Evolutionary conservation across 2,113 vertebrate genomes (phyloP), one percentile per base, ranked within the genome.

Genomic region (Cyanistes caeruleus): DNA sequence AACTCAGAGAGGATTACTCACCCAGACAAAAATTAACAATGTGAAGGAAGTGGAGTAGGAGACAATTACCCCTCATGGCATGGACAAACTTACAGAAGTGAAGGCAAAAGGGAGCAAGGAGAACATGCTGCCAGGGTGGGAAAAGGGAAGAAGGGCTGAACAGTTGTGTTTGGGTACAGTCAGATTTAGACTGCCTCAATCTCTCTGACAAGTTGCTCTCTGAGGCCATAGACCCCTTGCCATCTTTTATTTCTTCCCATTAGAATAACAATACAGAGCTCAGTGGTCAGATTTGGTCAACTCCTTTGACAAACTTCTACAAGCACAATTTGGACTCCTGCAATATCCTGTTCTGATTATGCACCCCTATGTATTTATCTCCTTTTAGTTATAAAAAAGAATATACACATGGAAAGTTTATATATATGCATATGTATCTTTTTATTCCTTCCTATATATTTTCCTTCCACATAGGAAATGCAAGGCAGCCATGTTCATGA

Each of bases 61-160:
- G 69, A 89, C 33, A 70, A 84, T 35, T 39, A 39, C 22, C 77
- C 51, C 33, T 59, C 35, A 17, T 9, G 52, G 69, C 77, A 72
- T 0, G 1, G 77, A 63, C 35, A 48, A 21, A 63, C 14, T 13
- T 3, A 2, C 9, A 78, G 20, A 15, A 56, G 37, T 1, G 2
- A 49, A 52, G 13, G 39, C 51, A 51, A 67, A 87, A 87, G 77
- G 16, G 39, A 84, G 64, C 13, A 63, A 43, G 15, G 51, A 76
- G 68, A 89, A 70, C 0, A 0, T 0, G 8, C 55, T 58, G 46
- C 22, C 31, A 10, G 60, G 64, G 37, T 10, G 12, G 20, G 46
- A 72, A 74, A 81, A 72, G 19, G 69, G 27, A 91, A 64, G 19
- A 87, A 82, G 24, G 73, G 37, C 35, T 60, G 21, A 81, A 68